Evolutionary conservation across 2,113 vertebrate genomes (phyloP).

Genomic region (Gymnobelideus leadbeateri): DNA sequence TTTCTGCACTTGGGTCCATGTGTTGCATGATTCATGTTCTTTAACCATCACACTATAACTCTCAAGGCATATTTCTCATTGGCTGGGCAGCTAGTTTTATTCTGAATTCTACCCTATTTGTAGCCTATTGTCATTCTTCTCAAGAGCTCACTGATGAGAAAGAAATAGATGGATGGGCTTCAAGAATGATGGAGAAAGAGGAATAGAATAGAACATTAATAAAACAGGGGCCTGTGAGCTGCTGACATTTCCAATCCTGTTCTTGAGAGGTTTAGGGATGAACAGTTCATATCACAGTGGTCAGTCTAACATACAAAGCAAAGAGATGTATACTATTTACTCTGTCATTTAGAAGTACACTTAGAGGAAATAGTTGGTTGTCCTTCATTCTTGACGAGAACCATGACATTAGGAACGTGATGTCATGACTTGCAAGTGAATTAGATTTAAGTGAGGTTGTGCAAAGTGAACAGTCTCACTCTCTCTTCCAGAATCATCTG

Average conservation of each 20-base stretch:
- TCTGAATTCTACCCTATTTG: conserved; percentile 49
- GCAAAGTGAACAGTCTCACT: no score
- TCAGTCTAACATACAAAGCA: conserved; percentile 1
- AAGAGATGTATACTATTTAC: conserved; percentile 1
- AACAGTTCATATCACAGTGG: conserved; percentile 45
- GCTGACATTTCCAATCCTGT: conserved; percentile 58
- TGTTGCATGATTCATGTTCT: neutral
- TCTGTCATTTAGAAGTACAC: neutral
- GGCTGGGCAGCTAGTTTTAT: conserved; percentile 11
- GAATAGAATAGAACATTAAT: conserved; percentile 60
- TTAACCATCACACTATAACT: neutral
- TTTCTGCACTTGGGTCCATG: neutral
- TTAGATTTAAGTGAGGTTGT: no score
- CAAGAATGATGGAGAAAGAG: conserved; percentile 68
- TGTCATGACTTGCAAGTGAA: no score
- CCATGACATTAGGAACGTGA: no score
- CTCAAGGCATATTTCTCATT: neutral
- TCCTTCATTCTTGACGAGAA: no score
- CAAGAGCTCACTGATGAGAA: conserved; percentile 36
- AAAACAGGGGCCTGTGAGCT: conserved; percentile 15
- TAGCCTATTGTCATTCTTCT: conserved; percentile 42
- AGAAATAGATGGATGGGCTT: conserved; percentile 31
- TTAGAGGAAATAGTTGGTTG: neutral
- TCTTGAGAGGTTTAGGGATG: conserved; percentile 41
- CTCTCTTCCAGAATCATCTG: no score